Conservation (phyloP, 2,797 vertebrate species). For the Decapterus maruadsi region DNA sequence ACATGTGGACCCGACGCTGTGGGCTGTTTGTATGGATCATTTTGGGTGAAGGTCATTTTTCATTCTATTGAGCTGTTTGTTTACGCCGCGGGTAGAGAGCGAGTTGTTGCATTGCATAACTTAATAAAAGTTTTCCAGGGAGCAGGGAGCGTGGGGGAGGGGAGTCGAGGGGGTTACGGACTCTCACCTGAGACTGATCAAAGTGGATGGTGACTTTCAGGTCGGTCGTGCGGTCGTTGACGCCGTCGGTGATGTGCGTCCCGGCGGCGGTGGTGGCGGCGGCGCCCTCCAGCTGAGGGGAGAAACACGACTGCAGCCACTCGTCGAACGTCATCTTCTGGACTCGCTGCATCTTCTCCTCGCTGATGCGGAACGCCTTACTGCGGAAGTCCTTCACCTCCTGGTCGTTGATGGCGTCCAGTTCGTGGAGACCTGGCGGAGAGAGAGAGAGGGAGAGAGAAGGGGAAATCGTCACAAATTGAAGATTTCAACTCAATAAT, state of each 20-base stretch:
- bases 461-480: background rate
- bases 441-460: no score
- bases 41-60: no score
- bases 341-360: conserved; percentile 92
- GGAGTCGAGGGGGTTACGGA: background rate
- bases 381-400: conserved; percentile 97
- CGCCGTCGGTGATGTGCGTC: conserved; percentile 77
- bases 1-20: no score
- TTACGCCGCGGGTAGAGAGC: no score
- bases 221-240: conserved; percentile 87
- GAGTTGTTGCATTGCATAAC: no score
- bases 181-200: conserved; percentile 92
- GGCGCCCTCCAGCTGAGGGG: conserved; percentile 89
- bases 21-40: no score
- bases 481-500: no score
- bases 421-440: conserved; percentile 93
- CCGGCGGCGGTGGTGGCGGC: conserved; percentile 31
- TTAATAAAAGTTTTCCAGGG: no score
- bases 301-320: conserved; percentile 94
- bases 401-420: conserved; percentile 93
- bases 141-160: no score
- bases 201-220: conserved; percentile 96
- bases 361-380: conserved; percentile 94
- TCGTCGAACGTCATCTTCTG: conserved; percentile 92
- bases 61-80: no score